A percentile compares a stretch with the other conserved stretches of the same genome.
These are phyloP conservation scores for Nemapogon koenigi DNA, from an alignment of 2,888 invertebrate species.

Conservation along the genomic window DNA sequence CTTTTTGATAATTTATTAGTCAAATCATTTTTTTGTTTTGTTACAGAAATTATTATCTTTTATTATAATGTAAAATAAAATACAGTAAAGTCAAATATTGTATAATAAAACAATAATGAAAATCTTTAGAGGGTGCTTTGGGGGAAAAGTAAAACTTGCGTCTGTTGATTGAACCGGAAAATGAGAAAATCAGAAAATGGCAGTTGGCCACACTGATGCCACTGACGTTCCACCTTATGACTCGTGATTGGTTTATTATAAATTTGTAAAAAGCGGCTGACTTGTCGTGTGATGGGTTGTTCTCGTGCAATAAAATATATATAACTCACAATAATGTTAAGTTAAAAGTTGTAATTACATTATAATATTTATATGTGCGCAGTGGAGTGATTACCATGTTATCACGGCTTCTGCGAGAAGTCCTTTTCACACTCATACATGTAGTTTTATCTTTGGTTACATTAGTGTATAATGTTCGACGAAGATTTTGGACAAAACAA, in stretches of 20 bases:
- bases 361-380: slow-evolving; percentile 2
- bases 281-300: slow-evolving; percentile 11
- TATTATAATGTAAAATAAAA: no score
- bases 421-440: slow-evolving; percentile 44
- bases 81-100: no score
- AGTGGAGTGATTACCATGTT: slow-evolving; percentile 31
- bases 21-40: no score
- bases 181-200: background rate
- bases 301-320: background rate
- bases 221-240: slow-evolving; percentile 44
- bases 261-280: slow-evolving; percentile 43
- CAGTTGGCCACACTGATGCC: slow-evolving; percentile 30
- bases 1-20: no score
- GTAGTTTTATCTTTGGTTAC: slow-evolving; percentile 49
- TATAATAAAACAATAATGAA: no score
- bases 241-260: slow-evolving; percentile 47
- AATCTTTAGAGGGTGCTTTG: no score
- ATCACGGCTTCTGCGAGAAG: slow-evolving; percentile 38
- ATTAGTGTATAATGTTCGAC: slow-evolving; percentile 51
- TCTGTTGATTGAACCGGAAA: background rate
- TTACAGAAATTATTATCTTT: no score
- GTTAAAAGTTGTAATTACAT: slow-evolving; percentile 2
- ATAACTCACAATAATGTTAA: slow-evolving; percentile 5
- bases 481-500: slow-evolving; percentile 33
- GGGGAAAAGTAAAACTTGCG: background rate